These are phyloP conservation scores for Poeciliopsis turneri DNA, from an alignment of 2,797 vertebrate genomes.

Conservation along the genomic window DNA sequence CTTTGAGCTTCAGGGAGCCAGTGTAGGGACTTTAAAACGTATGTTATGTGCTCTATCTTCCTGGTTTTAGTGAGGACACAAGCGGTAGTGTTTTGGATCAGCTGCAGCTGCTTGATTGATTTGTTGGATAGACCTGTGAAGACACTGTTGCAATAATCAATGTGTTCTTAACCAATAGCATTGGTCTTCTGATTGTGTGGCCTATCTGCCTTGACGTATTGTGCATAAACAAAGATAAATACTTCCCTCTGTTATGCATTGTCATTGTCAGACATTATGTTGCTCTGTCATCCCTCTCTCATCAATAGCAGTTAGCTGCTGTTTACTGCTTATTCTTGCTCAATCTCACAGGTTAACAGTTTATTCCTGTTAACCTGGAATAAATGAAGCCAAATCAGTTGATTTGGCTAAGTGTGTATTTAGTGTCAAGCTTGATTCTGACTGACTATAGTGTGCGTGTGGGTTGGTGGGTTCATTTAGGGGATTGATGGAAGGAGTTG, in stretches of 20 bases:
- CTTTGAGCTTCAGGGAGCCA: too few species aligned
- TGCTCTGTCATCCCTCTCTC: conserved; percentile 17
- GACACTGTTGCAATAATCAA: too few species aligned
- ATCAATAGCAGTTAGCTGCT: conserved; percentile 34
- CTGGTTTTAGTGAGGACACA: too few species aligned
- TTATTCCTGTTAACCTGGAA: conserved; percentile 18
- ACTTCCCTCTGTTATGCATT: background rate
- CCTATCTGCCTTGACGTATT: background rate
- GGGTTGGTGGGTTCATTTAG: conserved; percentile 17
- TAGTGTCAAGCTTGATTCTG: conserved; percentile 68
- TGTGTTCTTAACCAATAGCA: background rate
- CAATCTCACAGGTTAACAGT: conserved; percentile 21
- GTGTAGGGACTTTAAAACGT: too few species aligned
- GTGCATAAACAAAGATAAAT: background rate
- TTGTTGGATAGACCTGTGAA: too few species aligned
- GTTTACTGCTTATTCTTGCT: conserved; percentile 13
- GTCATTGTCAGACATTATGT: background rate
- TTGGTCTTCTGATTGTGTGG: background rate
- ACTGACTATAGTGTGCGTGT: conserved; percentile 36
- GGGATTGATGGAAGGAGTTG: conserved; percentile 31
- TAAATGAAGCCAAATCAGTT: conserved; percentile 33
- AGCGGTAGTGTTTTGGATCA: too few species aligned
- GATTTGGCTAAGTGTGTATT: conserved; percentile 53
- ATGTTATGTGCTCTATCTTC: too few species aligned
- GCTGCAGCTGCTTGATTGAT: too few species aligned